phyloP scores from a whole-genome alignment of 2,888 invertebrate genomes.

The Lasius platythorax region DNA sequence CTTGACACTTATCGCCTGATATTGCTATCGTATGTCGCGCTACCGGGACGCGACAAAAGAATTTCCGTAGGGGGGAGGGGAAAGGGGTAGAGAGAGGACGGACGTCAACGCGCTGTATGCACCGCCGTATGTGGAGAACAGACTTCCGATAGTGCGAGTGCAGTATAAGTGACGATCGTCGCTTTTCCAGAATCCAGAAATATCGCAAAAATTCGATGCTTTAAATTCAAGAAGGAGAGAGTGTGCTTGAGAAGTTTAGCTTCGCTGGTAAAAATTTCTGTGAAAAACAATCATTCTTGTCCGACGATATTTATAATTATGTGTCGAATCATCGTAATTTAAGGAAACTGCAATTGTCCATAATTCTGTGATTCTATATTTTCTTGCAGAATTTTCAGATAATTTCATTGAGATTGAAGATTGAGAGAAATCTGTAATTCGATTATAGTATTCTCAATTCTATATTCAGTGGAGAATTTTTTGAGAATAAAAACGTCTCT shows the following conservation, averaged over 20 bases:
- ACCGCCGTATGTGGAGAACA: constrained; percentile 32
- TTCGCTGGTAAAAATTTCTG: not conserved
- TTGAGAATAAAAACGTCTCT: not conserved
- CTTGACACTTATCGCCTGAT: constrained; percentile 55
- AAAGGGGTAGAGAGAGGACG: not conserved
- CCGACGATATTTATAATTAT: not conserved
- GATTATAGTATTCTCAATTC: not conserved
- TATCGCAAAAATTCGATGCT: not conserved
- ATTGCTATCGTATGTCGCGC: constrained; percentile 54
- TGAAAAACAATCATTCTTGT: not conserved
- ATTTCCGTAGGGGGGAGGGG: constrained; percentile 27
- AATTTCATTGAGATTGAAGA: not conserved
- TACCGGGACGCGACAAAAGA: constrained; percentile 50
- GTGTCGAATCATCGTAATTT: not conserved
- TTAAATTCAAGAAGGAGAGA: not conserved
- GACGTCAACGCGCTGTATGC: constrained; percentile 31
- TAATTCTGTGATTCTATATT: not conserved
- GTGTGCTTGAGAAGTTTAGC: not conserved
- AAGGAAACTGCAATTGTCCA: not conserved
- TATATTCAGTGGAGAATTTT: not conserved
- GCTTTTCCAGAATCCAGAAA: not conserved
- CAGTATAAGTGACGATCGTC: constrained; percentile 29
- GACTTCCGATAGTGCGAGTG: constrained; percentile 33
- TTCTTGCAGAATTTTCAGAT: not conserved
- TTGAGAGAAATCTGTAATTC: not conserved